These are phyloP conservation scores for Hirundo rustica DNA, from an alignment of 2,797 vertebrate genomes.

Conservation along the genomic window DNA sequence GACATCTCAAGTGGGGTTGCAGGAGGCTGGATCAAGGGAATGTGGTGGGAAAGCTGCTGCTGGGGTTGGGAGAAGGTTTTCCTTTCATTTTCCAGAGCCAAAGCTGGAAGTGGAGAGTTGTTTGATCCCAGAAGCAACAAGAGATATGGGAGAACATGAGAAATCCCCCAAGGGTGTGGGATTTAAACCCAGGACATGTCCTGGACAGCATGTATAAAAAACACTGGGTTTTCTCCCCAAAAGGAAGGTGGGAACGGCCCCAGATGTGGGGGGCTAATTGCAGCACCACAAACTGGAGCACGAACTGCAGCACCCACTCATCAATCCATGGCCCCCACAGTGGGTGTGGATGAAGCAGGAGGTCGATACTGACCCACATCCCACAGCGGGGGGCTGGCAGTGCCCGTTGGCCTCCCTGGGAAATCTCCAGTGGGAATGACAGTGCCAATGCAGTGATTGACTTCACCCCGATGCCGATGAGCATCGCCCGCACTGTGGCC, in stretches of 20 bases:
- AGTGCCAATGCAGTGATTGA: fast-evolving
- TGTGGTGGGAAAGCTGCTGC: not conserved
- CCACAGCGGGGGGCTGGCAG: not conserved
- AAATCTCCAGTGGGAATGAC: not conserved
- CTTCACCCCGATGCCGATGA: fast-evolving
- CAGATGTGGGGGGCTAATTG: not conserved
- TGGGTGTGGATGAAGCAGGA: not conserved
- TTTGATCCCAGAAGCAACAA: not conserved
- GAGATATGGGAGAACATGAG: not conserved
- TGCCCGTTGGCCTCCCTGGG: not conserved
- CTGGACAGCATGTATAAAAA: not conserved
- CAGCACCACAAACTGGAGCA: not conserved
- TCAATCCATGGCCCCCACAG: not conserved
- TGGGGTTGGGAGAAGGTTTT: not conserved
- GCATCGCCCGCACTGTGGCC: fast-evolving
- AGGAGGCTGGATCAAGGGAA: not conserved
- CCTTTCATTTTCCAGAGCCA: not conserved
- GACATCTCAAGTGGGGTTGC: not conserved
- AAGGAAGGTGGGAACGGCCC: not conserved
- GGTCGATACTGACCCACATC: not conserved
- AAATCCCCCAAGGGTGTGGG: not conserved
- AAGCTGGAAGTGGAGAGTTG: not conserved
- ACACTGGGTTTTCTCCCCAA: fast-evolving
- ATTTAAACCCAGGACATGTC: not conserved
- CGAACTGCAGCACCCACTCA: fast-evolving